Conservation (phyloP, 2,113 vertebrate species). For the Lepisosteus osseus region DNA sequence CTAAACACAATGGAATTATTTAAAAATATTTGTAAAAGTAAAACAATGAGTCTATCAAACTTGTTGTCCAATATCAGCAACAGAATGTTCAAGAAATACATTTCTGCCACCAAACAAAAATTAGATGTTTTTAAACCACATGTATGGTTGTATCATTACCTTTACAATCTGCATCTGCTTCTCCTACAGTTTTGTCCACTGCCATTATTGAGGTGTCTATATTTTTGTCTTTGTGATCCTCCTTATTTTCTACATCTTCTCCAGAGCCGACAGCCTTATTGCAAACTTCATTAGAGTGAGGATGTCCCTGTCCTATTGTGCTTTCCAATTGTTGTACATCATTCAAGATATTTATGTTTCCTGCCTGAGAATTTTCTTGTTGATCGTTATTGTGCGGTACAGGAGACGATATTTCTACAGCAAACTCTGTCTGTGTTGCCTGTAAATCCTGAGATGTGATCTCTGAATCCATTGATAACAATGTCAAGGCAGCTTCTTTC, state of each 20-base stretch:
- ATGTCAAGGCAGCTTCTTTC: conserved; percentile 69
- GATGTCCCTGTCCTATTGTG: too few relatives aligned
- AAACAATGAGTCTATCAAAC: too few relatives aligned
- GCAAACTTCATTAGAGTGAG: too few relatives aligned
- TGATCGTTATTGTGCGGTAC: not conserved
- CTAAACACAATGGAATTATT: too few relatives aligned
- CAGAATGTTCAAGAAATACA: too few relatives aligned
- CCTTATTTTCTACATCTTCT: not conserved
- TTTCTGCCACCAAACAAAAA: too few relatives aligned
- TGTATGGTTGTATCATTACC: too few relatives aligned
- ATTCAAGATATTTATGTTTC: not conserved
- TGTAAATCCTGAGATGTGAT: conserved; percentile 41
- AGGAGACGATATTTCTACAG: not conserved
- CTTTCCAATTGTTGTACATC: not conserved
- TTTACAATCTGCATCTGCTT: too few relatives aligned
- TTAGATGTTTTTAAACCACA: too few relatives aligned
- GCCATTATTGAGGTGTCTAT: not conserved
- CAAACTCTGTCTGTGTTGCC: conserved; percentile 14
- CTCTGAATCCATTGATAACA: conserved; percentile 74
- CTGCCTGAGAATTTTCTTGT: conserved; percentile 9
- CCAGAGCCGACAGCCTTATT: not conserved
- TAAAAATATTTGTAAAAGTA: too few relatives aligned
- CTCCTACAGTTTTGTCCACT: not conserved
- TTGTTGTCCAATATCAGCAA: too few relatives aligned
- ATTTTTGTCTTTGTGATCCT: not conserved